Evolutionary conservation across 2,113 vertebrate genomes (phyloP).

Genomic region (Hassar affinis): DNA sequence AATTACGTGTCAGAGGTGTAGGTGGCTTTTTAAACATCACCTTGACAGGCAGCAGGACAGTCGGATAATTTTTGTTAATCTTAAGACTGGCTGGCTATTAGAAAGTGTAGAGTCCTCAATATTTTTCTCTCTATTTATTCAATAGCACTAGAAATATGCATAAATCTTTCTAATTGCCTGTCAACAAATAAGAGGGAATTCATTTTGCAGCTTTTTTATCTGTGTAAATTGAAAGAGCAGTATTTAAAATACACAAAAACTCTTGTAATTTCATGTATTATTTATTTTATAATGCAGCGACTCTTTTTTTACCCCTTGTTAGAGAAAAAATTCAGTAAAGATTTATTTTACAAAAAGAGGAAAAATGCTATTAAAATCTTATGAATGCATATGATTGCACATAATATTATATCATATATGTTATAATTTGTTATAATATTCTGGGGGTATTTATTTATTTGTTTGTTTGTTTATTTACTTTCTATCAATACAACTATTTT

Average conservation of each 20-base stretch:
- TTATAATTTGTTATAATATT: not conserved
- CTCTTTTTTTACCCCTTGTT: not conserved
- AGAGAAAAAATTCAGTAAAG: not conserved
- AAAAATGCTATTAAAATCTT: not conserved
- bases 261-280: not conserved
- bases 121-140: not conserved
- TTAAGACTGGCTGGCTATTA: not conserved
- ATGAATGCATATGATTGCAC: not conserved
- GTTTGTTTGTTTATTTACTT: not conserved
- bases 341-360: not conserved
- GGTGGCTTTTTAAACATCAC: not conserved
- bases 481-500: not conserved
- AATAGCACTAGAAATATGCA: constrained; percentile 8
- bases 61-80: not conserved
- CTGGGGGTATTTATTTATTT: not conserved
- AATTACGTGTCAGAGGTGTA: not conserved
- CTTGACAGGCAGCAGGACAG: not conserved
- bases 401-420: no score
- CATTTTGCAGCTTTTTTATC: not conserved
- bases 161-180: constrained; percentile 22
- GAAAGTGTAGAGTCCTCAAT: not conserved
- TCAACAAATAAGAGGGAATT: constrained; percentile 16
- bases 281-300: not conserved
- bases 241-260: not conserved
- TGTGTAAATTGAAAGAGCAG: not conserved